A percentile compares a stretch with the other conserved stretches of the same genome.
phyloP scores from a whole-genome alignment of 2,888 invertebrate genomes.

The Alviniconcha strummeri region DNA sequence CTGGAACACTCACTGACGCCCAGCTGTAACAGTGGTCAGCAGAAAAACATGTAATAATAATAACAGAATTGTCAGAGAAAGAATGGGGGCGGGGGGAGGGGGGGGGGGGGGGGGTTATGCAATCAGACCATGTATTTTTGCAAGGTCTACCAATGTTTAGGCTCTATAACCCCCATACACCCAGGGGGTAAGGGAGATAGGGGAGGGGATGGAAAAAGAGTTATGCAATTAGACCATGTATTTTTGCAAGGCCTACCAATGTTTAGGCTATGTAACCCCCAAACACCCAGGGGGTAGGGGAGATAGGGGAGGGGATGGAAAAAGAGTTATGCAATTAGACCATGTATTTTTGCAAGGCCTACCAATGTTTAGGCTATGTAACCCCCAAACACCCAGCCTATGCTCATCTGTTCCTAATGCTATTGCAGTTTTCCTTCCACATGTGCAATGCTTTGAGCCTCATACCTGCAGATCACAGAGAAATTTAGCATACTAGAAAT shows the following conservation, averaged over 20 bases:
- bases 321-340: background rate
- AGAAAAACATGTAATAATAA: too few relatives aligned
- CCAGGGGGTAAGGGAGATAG: background rate
- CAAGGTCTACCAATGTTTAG: background rate
- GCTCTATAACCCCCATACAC: too few relatives aligned
- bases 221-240: background rate
- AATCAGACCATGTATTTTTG: background rate
- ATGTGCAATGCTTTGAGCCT: too few relatives aligned
- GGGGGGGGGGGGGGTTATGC: background rate
- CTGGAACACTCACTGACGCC: conserved; percentile 64
- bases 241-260: background rate
- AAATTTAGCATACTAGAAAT: too few relatives aligned
- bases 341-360: background rate
- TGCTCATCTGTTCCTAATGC: too few relatives aligned
- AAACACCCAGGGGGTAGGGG: background rate
- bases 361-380: too few relatives aligned
- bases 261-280: too few relatives aligned
- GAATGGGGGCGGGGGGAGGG: background rate
- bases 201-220: background rate
- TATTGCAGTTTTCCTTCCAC: too few relatives aligned
- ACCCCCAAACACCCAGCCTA: too few relatives aligned
- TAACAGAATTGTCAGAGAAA: background rate
- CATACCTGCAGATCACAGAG: too few relatives aligned
- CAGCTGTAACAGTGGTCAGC: conserved; percentile 5
- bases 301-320: background rate